These are phyloP conservation scores for Helogale parvula DNA, from an alignment of 2,113 vertebrate genomes.

Conservation along the genomic window DNA sequence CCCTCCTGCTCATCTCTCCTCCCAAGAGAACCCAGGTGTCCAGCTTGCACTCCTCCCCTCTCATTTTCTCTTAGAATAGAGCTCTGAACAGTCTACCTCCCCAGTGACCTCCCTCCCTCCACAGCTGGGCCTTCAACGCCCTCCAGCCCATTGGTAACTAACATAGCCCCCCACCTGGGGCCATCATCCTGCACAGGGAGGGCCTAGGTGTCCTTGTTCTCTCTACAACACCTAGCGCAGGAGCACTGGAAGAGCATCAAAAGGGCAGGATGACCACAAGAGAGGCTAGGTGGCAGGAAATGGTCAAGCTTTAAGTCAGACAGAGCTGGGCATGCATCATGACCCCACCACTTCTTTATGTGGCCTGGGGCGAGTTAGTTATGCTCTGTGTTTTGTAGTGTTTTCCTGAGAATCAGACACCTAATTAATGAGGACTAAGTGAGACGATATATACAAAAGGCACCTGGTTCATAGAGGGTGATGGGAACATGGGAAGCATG, in stretches of 20 bases:
- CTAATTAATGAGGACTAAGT: neutral
- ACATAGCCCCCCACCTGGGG: neutral
- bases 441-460: neutral
- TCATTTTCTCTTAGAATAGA: neutral
- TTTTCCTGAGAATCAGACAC: neutral
- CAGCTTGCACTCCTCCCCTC: neutral
- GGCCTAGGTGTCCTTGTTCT: neutral
- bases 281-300: neutral
- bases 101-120: neutral
- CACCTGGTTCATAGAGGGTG: neutral
- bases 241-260: neutral
- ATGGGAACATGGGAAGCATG: neutral
- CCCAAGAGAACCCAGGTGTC: constrained; percentile 70
- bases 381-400: neutral
- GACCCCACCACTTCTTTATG: neutral
- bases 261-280: neutral
- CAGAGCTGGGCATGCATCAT: neutral
- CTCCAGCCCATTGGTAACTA: neutral
- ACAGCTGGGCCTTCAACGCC: neutral
- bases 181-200: neutral
- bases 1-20: constrained; percentile 9
- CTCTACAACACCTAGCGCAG: neutral
- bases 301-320: neutral
- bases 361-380: neutral
- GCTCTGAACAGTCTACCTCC: neutral